Conservation (phyloP, 2,113 vertebrate species). For the Patagioenas fasciata region DNA sequence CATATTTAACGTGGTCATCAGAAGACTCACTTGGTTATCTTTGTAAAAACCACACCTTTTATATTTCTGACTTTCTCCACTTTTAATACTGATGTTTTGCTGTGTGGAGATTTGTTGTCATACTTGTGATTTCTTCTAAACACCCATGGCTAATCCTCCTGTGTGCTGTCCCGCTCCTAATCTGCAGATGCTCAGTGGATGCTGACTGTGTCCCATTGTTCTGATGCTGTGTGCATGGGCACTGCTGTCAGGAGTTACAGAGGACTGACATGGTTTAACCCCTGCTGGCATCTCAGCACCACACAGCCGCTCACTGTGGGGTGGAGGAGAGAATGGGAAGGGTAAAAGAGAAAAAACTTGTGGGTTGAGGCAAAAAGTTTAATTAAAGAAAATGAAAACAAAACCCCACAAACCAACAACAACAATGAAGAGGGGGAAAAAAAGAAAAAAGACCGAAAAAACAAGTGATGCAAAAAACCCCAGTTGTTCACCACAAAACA, state of each 20-base stretch:
- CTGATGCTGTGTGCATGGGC: background rate
- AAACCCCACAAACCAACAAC: too few relatives aligned
- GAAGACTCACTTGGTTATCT: background rate
- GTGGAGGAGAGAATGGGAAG: background rate
- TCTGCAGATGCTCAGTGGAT: background rate
- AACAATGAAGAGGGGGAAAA: background rate
- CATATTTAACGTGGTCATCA: conserved; percentile 9
- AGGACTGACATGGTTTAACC: background rate
- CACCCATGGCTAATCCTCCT: background rate
- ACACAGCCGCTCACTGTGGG: background rate
- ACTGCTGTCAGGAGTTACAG: background rate
- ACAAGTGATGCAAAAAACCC: background rate
- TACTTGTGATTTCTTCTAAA: background rate
- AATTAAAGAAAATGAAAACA: background rate
- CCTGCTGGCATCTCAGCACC: background rate
- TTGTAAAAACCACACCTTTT: conserved; percentile 34
- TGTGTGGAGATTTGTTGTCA: background rate
- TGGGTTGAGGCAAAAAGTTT: background rate
- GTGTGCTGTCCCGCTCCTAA: background rate
- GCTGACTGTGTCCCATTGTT: background rate
- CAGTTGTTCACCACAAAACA: background rate
- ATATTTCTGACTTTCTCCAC: background rate
- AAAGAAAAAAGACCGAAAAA: background rate
- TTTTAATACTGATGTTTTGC: background rate
- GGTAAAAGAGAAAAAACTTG: background rate